A percentile compares a stretch with the other conserved stretches of the same genome.
phyloP scores from a whole-genome alignment of 2,797 vertebrate genomes.

The Podargus strigoides region DNA sequence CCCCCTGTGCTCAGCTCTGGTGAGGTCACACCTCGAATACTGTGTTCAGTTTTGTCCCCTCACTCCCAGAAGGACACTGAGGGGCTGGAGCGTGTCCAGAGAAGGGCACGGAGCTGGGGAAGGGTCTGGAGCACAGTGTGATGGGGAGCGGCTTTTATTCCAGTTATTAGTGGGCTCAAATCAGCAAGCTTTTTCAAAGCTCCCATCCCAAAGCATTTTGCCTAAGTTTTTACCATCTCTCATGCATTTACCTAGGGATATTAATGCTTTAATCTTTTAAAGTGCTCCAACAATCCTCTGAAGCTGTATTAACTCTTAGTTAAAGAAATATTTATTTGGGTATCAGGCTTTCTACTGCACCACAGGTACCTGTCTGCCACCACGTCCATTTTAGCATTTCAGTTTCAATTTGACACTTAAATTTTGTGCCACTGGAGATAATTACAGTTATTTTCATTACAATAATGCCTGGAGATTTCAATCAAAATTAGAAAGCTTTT shows the following conservation, averaged over 20 bases:
- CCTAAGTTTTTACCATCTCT: background rate
- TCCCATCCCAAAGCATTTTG: background rate
- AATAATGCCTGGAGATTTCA: background rate
- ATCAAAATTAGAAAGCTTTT: conserved; percentile 4
- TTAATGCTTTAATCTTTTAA: background rate
- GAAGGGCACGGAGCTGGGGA: too few species aligned
- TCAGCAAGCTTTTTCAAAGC: background rate
- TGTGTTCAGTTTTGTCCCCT: too few species aligned
- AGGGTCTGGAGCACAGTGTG: too few species aligned
- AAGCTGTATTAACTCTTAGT: background rate
- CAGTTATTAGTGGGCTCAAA: background rate
- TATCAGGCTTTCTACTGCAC: background rate
- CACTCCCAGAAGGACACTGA: too few species aligned
- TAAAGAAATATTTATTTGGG: background rate
- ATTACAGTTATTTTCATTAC: conserved; percentile 25
- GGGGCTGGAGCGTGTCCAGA: too few species aligned
- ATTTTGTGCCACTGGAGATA: background rate
- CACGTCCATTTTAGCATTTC: background rate
- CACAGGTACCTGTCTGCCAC: background rate
- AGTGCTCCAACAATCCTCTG: background rate
- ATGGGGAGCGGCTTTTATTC: background rate
- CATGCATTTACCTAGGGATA: background rate
- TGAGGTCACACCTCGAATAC: too few species aligned
- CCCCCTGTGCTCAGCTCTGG: too few species aligned
- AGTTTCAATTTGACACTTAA: background rate